phyloP scores from a whole-genome alignment of 2,113 vertebrate species.

The Ornithorhynchus anatinus region DNA sequence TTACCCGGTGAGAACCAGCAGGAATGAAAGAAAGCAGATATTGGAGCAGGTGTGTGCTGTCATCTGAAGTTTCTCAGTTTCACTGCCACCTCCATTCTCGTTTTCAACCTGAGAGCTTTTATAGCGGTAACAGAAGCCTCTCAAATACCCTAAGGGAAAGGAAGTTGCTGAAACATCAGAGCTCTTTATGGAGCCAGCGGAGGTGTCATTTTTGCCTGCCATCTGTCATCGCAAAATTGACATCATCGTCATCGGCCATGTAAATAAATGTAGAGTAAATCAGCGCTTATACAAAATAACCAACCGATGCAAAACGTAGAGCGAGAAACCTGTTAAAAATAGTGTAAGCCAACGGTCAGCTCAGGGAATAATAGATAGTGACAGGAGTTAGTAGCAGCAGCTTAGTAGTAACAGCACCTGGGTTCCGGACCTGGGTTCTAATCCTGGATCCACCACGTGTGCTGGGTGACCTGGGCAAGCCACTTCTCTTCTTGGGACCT shows the following conservation, averaged over 20 bases:
- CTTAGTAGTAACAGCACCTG: too few species aligned
- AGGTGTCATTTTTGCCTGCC: conserved; percentile 27
- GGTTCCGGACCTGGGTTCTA: too few species aligned
- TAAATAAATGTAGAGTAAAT: conserved; percentile 9
- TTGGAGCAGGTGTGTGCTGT: neutral
- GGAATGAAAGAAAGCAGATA: too few species aligned
- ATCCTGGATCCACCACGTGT: too few species aligned
- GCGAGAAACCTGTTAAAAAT: conserved; percentile 34
- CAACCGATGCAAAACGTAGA: conserved; percentile 25
- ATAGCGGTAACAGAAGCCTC: neutral
- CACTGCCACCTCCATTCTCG: neutral
- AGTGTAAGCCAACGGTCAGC: neutral
- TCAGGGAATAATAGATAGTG: conserved; percentile 18
- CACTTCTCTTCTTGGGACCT: too few species aligned
- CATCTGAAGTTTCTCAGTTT: fast-evolving
- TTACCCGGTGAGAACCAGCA: neutral
- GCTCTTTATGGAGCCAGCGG: conserved; percentile 13
- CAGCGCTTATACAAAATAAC: conserved; percentile 31
- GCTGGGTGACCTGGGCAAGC: too few species aligned
- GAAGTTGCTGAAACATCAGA: neutral
- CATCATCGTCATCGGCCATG: neutral
- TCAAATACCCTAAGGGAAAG: neutral
- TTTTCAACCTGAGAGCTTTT: neutral
- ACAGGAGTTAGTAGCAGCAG: too few species aligned
- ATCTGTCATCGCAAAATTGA: conserved; percentile 40